These are phyloP conservation scores for Henricia sp. DNA, from an alignment of 53 echinoderm and acorn worm genomes.

Conservation along the genomic window DNA sequence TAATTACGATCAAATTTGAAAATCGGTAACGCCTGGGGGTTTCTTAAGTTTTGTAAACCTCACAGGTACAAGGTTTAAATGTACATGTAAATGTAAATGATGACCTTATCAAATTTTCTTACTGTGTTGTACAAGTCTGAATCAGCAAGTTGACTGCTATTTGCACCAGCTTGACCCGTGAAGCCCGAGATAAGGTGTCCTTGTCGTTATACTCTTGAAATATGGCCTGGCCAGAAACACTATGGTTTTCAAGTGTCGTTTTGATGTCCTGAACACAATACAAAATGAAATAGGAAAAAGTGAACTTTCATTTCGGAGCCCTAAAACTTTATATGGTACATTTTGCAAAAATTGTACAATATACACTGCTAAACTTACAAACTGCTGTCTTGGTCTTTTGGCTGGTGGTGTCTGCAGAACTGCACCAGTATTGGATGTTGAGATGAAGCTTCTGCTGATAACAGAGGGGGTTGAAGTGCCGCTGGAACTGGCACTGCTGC, in stretches of 20 bases:
- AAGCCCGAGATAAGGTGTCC: background rate
- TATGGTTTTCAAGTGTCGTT: background rate
- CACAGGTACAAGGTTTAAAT: too few species aligned
- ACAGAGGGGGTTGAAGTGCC: background rate
- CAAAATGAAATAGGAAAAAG: background rate
- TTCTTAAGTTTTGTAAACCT: too few species aligned
- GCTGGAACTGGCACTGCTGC: background rate
- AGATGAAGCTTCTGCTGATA: too few species aligned
- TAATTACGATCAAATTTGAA: too few species aligned
- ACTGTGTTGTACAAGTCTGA: background rate
- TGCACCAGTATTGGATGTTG: background rate
- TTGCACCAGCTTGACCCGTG: background rate
- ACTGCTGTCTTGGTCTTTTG: background rate
- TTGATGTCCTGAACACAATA: background rate
- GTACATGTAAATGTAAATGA: background rate
- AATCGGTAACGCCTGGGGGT: too few species aligned
- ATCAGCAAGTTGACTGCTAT: background rate
- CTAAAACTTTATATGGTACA: background rate
- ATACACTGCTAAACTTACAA: background rate
- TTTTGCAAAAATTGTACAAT: background rate
- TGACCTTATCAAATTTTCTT: background rate
- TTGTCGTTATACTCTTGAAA: background rate
- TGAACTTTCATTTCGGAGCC: background rate
- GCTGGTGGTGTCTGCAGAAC: background rate
- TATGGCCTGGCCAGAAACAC: background rate